A percentile compares a stretch with the other conserved stretches of the same genome.
These are phyloP conservation scores for Habrosyne pyritoides DNA, from an alignment of 2,888 invertebrate genomes.

Conservation along the genomic window DNA sequence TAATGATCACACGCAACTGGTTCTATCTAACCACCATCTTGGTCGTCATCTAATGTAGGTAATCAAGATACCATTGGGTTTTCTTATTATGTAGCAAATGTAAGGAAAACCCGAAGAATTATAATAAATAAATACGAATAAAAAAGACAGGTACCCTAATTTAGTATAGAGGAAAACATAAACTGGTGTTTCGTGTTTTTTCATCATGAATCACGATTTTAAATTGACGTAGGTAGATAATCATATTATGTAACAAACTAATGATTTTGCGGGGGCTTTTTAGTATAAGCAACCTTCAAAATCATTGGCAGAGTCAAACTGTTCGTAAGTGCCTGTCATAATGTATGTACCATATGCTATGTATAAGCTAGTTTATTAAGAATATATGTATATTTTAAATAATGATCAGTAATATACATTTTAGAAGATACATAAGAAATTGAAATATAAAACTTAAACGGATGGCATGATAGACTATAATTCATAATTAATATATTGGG, in stretches of 20 bases:
- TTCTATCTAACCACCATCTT: no score
- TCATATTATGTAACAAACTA: not conserved
- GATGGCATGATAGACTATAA: no score
- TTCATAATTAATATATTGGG: no score
- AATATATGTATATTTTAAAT: no score
- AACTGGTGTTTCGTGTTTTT: not conserved
- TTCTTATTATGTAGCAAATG: not conserved
- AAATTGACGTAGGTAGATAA: not conserved
- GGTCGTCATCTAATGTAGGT: no score
- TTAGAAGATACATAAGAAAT: no score
- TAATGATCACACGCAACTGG: no score
- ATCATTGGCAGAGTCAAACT: not conserved
- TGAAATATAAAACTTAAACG: no score
- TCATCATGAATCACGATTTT: not conserved
- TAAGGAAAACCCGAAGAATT: not conserved
- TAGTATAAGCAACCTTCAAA: not conserved
- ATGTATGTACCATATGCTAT: no score
- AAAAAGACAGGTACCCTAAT: not conserved
- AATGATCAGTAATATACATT: no score
- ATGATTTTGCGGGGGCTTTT: not conserved
- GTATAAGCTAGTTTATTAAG: no score
- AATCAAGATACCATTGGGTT: not conserved
- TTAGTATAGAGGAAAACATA: not conserved
- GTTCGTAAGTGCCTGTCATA: not conserved
- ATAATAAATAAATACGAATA: not conserved